These are phyloP conservation scores for Recurvirostra avosetta DNA, from an alignment of 2,113 vertebrate species.

Conservation along the genomic window DNA sequence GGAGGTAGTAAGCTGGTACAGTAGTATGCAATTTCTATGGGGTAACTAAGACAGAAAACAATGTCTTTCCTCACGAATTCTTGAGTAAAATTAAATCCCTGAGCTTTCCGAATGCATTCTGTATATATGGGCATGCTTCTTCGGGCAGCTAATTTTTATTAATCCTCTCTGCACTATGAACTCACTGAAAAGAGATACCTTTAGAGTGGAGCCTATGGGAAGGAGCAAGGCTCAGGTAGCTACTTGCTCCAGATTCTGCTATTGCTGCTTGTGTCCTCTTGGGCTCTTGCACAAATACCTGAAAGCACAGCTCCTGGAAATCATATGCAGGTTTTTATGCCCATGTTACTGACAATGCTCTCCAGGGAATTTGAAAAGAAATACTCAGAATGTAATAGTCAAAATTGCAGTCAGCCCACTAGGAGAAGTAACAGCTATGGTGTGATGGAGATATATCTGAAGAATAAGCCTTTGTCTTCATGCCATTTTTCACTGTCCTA, in stretches of 20 bases:
- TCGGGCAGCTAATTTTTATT: background rate
- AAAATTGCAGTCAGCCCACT: background rate
- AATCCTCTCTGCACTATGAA: background rate
- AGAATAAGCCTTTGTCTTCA: background rate
- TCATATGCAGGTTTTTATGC: background rate
- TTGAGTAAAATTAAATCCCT: background rate
- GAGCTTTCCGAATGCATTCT: background rate
- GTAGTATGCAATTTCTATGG: background rate
- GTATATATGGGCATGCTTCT: background rate
- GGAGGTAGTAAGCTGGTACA: background rate
- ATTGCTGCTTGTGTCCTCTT: background rate
- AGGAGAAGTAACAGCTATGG: background rate
- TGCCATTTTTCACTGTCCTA: background rate
- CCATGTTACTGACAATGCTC: background rate
- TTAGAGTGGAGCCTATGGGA: background rate
- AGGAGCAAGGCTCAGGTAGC: background rate
- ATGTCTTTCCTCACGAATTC: background rate
- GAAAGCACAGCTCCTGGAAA: background rate
- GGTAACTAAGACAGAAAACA: background rate
- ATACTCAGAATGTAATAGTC: background rate
- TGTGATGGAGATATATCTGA: background rate
- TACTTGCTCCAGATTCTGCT: background rate
- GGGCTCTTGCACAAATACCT: background rate
- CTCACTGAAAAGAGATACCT: background rate
- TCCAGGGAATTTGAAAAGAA: background rate